Percentiles rank a stretch among this genome's conserved stretches.
Evolutionary conservation across 2,113 vertebrate genomes (phyloP).

Genomic region (Zootoca vivipara): DNA sequence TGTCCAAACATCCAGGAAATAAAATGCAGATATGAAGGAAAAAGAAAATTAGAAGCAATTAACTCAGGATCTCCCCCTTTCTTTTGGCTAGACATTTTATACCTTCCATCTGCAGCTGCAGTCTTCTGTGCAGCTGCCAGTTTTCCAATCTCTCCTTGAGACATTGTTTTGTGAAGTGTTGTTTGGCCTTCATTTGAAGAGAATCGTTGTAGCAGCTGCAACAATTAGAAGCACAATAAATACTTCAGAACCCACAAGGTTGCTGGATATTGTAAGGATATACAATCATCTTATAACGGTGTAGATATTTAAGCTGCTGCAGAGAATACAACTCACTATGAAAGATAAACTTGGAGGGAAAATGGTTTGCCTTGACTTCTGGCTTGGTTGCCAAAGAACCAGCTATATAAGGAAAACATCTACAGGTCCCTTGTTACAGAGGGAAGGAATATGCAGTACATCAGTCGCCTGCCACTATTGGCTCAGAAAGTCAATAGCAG

Average conservation of each 20-base stretch:
- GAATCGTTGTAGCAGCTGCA: constrained; percentile 81
- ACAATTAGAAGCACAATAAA: constrained; percentile 42
- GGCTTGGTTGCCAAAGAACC: not conserved
- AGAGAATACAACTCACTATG: not conserved
- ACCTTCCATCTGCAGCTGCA: constrained; percentile 87
- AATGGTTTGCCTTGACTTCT: constrained; percentile 1
- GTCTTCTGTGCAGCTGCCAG: constrained; percentile 78
- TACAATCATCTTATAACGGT: not conserved
- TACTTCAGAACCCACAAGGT: constrained; percentile 44
- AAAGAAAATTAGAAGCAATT: not conserved
- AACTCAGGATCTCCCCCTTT: not conserved
- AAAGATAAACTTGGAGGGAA: not conserved
- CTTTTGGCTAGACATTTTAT: constrained; percentile 26
- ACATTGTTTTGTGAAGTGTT: constrained; percentile 89
- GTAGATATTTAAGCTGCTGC: not conserved
- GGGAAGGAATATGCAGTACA: not conserved
- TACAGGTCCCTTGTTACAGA: not conserved
- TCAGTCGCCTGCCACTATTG: not conserved
- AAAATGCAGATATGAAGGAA: not conserved
- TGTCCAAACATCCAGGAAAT: not conserved
- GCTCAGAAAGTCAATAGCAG: not conserved
- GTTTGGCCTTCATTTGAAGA: constrained; percentile 75
- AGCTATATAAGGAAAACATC: not conserved
- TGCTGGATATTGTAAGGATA: constrained; percentile 7
- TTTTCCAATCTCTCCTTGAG: constrained; percentile 90